Evolutionary conservation across 2,888 invertebrate species (phyloP).

Genomic region (Fragum whitleyi): DNA sequence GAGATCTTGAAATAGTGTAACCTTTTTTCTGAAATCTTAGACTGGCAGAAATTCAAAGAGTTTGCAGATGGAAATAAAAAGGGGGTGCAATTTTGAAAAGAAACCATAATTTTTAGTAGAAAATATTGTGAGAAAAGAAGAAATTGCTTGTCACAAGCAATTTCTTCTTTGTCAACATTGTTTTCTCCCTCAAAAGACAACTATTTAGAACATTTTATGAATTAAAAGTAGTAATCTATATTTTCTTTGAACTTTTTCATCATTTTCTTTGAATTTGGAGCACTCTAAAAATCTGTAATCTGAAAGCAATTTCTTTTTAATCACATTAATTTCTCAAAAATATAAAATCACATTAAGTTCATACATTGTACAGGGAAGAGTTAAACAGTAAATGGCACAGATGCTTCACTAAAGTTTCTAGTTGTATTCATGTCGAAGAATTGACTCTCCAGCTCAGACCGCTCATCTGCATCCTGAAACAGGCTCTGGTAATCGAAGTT

Average conservation of each 20-base stretch:
- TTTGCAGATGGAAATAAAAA: too few relatives aligned
- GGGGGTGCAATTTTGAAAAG: too few relatives aligned
- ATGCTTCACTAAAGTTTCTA: constrained; percentile 39
- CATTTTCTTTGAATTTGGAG: background rate
- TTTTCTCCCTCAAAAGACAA: background rate
- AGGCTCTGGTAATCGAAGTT: constrained; percentile 65
- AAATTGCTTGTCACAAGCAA: background rate
- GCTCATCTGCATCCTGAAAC: constrained; percentile 56
- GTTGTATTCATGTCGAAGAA: constrained; percentile 40
- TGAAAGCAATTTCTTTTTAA: too few relatives aligned
- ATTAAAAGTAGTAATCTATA: too few relatives aligned
- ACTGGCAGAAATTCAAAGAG: too few relatives aligned
- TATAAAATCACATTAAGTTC: too few relatives aligned
- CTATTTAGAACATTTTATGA: too few relatives aligned
- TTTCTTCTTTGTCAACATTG: background rate
- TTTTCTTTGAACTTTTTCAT: too few relatives aligned
- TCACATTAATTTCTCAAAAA: too few relatives aligned
- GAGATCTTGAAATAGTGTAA: too few relatives aligned
- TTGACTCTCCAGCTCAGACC: constrained; percentile 16
- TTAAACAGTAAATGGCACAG: constrained; percentile 30
- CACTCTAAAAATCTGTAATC: background rate
- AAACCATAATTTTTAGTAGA: background rate
- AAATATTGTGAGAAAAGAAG: background rate
- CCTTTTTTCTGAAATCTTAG: too few relatives aligned
- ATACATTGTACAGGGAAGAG: background rate